Evolutionary conservation across 2,113 vertebrate species (phyloP), one percentile per base, ranked within the genome.

Genomic region (Nyctibius bracteatus): DNA sequence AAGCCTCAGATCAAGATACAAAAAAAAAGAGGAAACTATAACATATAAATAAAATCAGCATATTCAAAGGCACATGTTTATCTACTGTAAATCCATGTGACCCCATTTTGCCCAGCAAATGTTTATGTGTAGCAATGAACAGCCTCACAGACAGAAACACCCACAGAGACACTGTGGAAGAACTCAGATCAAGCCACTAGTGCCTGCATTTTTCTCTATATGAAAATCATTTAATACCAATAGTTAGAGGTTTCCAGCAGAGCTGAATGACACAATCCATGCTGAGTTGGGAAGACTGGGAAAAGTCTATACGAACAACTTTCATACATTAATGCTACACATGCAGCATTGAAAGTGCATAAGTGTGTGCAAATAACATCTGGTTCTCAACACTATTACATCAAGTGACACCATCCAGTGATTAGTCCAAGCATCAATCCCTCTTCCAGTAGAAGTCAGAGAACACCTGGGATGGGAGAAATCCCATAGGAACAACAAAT

Each of bases 361-460:
- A 47, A 70, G 31, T 55, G 22, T 88, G 70, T 73, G 66, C 62
- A 82, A 39, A 82, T 65, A 82, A 57, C 81, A 93, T 94, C 81
- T 90, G 93, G 54, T 80, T 93, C 71, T 92, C 87, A 86, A 58
- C 55, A 92, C 51, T 9, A 3, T 83, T 88, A 61, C 85, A 91
- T 72, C 55, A 91, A 82, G 62, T 81, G 92, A 83, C 75, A 92
- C 67, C 37, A 83, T 74, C 28, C 58, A 80, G 33, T 4, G 33
- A 68, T 72, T 77, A 88, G 75, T 54, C 54, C 78, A 92, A 74
- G 71, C 3, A 4, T 80, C 90, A 95, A 96, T 85, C 58, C 35
- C 20, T 54, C 67, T 86, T 86, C 81, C 81, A 86, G 70, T 30
- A 88, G 81, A 94, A 94, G 90, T 88, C 74, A 70, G 72, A 88